Evolutionary conservation across 1,140 invertebrate genomes (phyloP), one percentile per base, ranked within the genome.

Genomic region (Grapholita molesta): DNA sequence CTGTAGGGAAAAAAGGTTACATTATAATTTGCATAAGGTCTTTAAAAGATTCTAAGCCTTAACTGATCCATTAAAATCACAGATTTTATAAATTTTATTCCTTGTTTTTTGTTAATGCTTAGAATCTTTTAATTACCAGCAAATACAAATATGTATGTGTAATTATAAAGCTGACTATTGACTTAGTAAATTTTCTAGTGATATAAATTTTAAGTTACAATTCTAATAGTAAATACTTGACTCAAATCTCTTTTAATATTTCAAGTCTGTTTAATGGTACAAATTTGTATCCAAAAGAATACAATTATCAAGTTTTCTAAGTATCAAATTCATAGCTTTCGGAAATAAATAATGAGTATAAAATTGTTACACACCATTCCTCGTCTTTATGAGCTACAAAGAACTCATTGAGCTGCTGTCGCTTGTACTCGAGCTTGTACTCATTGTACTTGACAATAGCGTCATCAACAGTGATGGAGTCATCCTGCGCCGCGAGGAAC

Each of bases 351-450:
- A 42, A 28, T 30, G 24, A 15, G 15, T 15, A 61, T 8, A 15
- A 32, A 66, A 38, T 1, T 28, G 55, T 11, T 25, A 67, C 86
- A 78, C 82, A 99, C 99, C 99, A 99, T 96, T 99, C 99, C 91
- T 99, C 99, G 86, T 99, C 99, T 93, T 99, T 99, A 93, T 99
- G 99, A 66, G 88, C 88, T 80, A 99, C 96, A 93, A 99, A 99
- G 93, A 99, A 99, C 90, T 99, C 98, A 91, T 99, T 99, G 21
- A 99, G 94, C 86, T 99, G 99, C 88, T 99, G 97, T 66, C 97
- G 94, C 83, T 97, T 96, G 85, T 99, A 99, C 80, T 99, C 99
- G 78, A 97, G 92, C 92, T 99, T 99, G 92, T 99, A 99, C 78
- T 99, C 99, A 89, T 98, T 98, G 92, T 99, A 99, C 82, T 99